Conservation (phyloP, 92 coral and sea anemone genomes). For the Heteractis magnifica region DNA sequence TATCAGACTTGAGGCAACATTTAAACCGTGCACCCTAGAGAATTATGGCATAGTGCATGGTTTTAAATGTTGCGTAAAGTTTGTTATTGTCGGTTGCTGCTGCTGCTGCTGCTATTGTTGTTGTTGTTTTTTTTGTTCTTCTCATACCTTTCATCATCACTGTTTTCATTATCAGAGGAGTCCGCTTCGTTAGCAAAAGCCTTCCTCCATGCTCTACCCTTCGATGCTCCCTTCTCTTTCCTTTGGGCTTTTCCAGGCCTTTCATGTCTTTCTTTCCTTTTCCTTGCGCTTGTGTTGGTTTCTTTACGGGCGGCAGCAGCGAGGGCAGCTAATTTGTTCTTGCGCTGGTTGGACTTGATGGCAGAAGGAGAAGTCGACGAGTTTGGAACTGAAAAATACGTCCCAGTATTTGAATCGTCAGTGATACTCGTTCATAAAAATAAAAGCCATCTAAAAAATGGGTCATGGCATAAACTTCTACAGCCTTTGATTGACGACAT, state of each 20-base stretch:
- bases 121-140: too few species aligned
- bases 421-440: too few species aligned
- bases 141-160: slow-evolving; percentile 27
- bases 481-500: too few species aligned
- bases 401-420: background rate
- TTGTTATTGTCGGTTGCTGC: too few species aligned
- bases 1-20: too few species aligned
- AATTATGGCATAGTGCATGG: too few species aligned
- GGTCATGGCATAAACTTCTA: too few species aligned
- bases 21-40: too few species aligned
- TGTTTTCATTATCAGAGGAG: slow-evolving; percentile 27
- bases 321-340: slow-evolving; percentile 75
- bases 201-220: slow-evolving; percentile 32
- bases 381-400: background rate
- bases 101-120: too few species aligned
- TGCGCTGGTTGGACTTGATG: slow-evolving; percentile 58
- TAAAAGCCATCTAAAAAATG: too few species aligned
- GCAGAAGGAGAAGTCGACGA: slow-evolving; percentile 21
- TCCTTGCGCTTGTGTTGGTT: slow-evolving; percentile 60
- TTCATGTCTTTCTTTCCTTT: slow-evolving; percentile 61
- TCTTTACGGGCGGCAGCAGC: slow-evolving; percentile 84
- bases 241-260: slow-evolving; percentile 30
- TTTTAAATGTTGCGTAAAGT: too few species aligned
- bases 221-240: slow-evolving; percentile 15
- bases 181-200: slow-evolving; percentile 21